A percentile compares a stretch with the other conserved stretches of the same genome.
These are phyloP conservation scores for Paratilapia polleni DNA, from an alignment of 2,113 vertebrate genomes.

Conservation along the genomic window DNA sequence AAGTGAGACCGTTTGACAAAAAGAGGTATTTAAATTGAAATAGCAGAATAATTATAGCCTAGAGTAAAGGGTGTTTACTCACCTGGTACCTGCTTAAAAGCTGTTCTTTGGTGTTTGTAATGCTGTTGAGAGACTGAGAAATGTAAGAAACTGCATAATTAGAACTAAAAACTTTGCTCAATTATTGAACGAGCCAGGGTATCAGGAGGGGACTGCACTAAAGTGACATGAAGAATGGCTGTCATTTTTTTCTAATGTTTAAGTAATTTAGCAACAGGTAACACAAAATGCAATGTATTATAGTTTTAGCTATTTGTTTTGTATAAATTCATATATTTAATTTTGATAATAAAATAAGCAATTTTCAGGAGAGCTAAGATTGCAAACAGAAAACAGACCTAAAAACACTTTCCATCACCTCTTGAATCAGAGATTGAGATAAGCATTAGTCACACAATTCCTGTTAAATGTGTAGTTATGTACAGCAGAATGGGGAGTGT, in stretches of 20 bases:
- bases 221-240: neutral
- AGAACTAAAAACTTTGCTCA: neutral
- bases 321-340: neutral
- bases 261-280: neutral
- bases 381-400: neutral
- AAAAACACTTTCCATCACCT: neutral
- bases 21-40: conserved; percentile 43
- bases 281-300: neutral
- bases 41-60: conserved; percentile 60
- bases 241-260: too few relatives aligned
- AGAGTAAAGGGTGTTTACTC: conserved; percentile 32
- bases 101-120: neutral
- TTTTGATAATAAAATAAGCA: neutral
- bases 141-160: neutral
- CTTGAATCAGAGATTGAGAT: neutral
- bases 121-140: neutral
- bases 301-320: neutral
- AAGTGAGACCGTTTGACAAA: conserved; percentile 12
- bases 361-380: neutral
- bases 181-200: neutral
- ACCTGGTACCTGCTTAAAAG: conserved; percentile 14
- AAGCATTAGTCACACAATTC: neutral
- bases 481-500: neutral
- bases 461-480: neutral
- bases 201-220: neutral